phyloP scores from a whole-genome alignment of 2,888 invertebrate genomes.

The Agrotis puta region DNA sequence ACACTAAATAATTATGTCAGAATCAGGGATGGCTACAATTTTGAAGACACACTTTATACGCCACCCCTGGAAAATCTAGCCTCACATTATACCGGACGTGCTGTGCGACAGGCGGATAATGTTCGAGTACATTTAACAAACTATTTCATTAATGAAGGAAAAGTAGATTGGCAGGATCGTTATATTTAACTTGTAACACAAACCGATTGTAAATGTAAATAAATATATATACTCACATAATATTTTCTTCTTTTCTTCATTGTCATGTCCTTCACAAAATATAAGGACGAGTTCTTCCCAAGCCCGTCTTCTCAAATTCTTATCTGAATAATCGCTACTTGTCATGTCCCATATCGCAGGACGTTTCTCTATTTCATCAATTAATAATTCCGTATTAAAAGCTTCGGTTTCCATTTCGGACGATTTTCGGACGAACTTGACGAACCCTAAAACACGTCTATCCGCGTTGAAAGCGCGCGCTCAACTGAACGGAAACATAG shows the following conservation, averaged over 20 bases:
- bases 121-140: slow-evolving; percentile 55
- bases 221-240: slow-evolving; percentile 35
- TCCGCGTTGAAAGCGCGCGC: slow-evolving; percentile 1
- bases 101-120: slow-evolving; percentile 56
- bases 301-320: slow-evolving; percentile 50
- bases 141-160: slow-evolving; percentile 53
- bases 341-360: slow-evolving; percentile 59
- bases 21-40: slow-evolving; percentile 60
- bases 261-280: slow-evolving; percentile 61
- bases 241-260: slow-evolving; percentile 51
- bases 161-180: slow-evolving; percentile 51
- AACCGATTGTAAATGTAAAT: slow-evolving; percentile 32
- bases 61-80: slow-evolving; percentile 53
- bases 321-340: slow-evolving; percentile 57
- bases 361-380: slow-evolving; percentile 45
- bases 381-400: slow-evolving; percentile 46
- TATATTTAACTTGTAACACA: slow-evolving; percentile 55
- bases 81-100: slow-evolving; percentile 57
- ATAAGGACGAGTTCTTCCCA: slow-evolving; percentile 56
- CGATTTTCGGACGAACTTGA: slow-evolving; percentile 11
- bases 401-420: slow-evolving; percentile 18
- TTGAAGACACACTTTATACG: slow-evolving; percentile 47
- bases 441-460: slow-evolving; percentile 15
- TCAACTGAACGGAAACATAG: slow-evolving; percentile 14
- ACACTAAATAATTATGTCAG: slow-evolving; percentile 59